A percentile compares a stretch with the other conserved stretches of the same genome.
These are phyloP conservation scores for Orthosia gothica DNA, from an alignment of 2,888 invertebrate species.

Conservation along the genomic window DNA sequence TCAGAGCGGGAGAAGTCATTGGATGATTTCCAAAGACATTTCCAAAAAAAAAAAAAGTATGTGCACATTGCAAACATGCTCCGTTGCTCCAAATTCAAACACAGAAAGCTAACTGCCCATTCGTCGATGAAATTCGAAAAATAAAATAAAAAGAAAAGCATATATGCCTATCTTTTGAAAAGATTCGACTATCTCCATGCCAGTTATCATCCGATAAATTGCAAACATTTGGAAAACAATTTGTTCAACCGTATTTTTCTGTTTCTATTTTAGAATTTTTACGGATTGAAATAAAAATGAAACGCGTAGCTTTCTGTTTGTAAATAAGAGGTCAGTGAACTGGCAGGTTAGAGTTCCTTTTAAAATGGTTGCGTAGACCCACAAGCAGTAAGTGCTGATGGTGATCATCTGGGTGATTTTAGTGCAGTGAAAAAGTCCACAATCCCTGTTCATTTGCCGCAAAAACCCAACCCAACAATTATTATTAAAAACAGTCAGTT, in stretches of 20 bases:
- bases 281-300: not conserved
- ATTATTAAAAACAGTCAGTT: no score
- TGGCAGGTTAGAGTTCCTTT: not conserved
- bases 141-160: constrained; percentile 9
- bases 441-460: no score
- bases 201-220: constrained; percentile 8
- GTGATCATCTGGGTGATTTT: no score
- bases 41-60: no score
- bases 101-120: no score
- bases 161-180: not conserved
- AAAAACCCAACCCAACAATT: no score
- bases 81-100: not conserved
- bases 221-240: constrained; percentile 14
- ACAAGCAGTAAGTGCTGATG: no score
- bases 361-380: not conserved
- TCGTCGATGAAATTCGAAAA: not conserved
- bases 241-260: not conserved
- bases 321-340: constrained; percentile 23
- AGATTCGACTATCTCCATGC: not conserved
- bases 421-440: no score
- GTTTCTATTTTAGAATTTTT: not conserved
- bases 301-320: constrained; percentile 9
- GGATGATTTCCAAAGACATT: no score
- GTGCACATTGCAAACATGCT: constrained; percentile 2
- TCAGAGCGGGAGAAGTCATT: no score